Conservation (phyloP, 23 tunicate species). For the Halocynthia roretzi region DNA sequence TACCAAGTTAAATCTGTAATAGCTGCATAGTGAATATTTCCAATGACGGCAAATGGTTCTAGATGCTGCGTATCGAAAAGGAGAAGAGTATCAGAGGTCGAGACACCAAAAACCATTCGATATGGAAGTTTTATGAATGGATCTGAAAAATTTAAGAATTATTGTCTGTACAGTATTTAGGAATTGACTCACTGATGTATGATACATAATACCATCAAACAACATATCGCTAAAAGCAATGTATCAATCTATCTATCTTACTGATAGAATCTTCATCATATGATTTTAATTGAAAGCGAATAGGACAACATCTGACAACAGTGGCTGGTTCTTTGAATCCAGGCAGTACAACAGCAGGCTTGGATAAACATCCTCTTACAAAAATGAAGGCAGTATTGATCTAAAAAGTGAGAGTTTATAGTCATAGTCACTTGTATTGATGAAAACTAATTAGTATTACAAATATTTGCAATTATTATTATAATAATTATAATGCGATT, state of each 20-base stretch:
- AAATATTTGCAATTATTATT: too few species aligned
- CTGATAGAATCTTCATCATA: neutral
- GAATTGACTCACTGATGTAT: neutral
- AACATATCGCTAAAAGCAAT: neutral
- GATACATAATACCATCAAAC: neutral
- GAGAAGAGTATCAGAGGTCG: constrained; percentile 51
- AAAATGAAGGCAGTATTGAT: constrained; percentile 65
- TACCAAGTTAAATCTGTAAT: constrained; percentile 88
- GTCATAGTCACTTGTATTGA: neutral
- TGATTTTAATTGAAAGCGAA: constrained; percentile 32
- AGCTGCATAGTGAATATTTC: constrained; percentile 84
- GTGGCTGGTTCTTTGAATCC: constrained; percentile 68
- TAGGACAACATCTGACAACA: constrained; percentile 75
- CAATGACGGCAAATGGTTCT: constrained; percentile 57
- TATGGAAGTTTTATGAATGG: constrained; percentile 51
- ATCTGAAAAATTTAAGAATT: constrained; percentile 1
- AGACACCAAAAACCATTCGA: constrained; percentile 76
- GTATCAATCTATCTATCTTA: neutral
- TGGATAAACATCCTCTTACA: constrained; percentile 38
- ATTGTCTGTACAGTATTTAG: neutral
- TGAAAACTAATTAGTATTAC: neutral
- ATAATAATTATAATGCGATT: too few species aligned
- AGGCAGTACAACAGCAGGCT: constrained; percentile 59
- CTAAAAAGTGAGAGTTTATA: constrained; percentile 12
- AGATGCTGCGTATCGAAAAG: constrained; percentile 82